Evolutionary conservation across 37 sponge, comb jelly and placozoan species (phyloP).

Genomic region (Aphrocallistes beatrix): DNA sequence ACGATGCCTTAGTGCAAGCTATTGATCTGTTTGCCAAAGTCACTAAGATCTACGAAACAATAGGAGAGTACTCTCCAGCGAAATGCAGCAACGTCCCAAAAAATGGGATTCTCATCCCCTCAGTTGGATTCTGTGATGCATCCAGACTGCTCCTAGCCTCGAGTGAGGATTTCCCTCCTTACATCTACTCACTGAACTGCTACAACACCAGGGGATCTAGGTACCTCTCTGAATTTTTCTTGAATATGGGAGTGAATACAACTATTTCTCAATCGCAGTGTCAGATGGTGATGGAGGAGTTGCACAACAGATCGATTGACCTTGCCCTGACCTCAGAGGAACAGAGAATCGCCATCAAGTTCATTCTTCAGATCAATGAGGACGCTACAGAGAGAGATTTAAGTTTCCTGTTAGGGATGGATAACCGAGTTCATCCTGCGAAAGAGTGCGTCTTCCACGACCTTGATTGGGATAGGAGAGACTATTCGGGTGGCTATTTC

Average conservation of each 20-base stretch:
- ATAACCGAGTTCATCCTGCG: not conserved
- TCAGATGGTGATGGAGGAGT: not conserved
- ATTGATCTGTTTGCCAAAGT: not conserved
- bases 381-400: not conserved
- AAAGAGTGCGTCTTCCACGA: not conserved
- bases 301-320: not conserved
- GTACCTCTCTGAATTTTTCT: not conserved
- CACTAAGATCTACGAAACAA: not conserved
- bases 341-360: not conserved
- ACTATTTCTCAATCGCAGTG: not conserved
- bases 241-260: not conserved
- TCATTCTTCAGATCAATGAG: not conserved
- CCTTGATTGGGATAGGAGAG: not conserved
- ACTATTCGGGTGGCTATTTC: not conserved
- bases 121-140: not conserved
- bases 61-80: not conserved
- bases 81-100: not conserved
- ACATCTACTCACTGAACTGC: not conserved
- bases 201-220: not conserved
- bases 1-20: not conserved
- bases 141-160: not conserved
- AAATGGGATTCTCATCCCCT: not conserved
- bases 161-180: constrained; percentile 3
- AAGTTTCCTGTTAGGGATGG: not conserved
- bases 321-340: not conserved